A percentile compares a stretch with the other conserved stretches of the same genome.
phyloP scores from a whole-genome alignment of 1,140 invertebrate genomes.

The Rhizoglyphus robini region DNA sequence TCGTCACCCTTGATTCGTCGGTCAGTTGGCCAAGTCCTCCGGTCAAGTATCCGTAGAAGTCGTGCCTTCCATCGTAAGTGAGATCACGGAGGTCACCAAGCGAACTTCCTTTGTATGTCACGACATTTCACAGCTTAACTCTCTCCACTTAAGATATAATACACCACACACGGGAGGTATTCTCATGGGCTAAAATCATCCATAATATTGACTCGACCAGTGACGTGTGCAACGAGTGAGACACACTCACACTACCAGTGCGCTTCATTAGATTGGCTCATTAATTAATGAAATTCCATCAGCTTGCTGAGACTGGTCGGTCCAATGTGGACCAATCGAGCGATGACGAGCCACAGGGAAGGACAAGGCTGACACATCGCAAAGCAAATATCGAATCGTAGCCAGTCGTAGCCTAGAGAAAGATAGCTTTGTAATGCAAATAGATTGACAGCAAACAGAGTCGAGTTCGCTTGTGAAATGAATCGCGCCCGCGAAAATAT shows the following conservation, averaged over 20 bases:
- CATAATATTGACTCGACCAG: not conserved
- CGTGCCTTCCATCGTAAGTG: constrained; percentile 72
- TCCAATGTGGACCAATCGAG: too few relatives aligned
- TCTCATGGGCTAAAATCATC: constrained; percentile 7
- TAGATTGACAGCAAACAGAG: not conserved
- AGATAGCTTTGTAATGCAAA: not conserved
- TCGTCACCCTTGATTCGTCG: constrained; percentile 61
- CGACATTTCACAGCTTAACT: constrained; percentile 15
- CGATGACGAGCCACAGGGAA: too few relatives aligned
- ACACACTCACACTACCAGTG: too few relatives aligned
- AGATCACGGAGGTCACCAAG: constrained; percentile 72
- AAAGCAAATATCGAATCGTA: too few relatives aligned
- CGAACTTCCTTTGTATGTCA: constrained; percentile 40
- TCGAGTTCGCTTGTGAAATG: too few relatives aligned
- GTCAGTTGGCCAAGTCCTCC: constrained; percentile 70
- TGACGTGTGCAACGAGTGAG: too few relatives aligned
- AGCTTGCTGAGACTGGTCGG: too few relatives aligned
- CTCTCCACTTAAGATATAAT: not conserved
- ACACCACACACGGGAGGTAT: not conserved
- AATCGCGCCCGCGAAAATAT: too few relatives aligned
- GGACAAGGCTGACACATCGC: too few relatives aligned
- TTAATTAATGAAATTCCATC: too few relatives aligned
- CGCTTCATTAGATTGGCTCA: too few relatives aligned
- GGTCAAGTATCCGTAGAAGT: constrained; percentile 42
- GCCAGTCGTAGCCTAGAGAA: not conserved